phyloP scores from a whole-genome alignment of 1,140 invertebrate genomes.

The Procambarus virginalis region DNA sequence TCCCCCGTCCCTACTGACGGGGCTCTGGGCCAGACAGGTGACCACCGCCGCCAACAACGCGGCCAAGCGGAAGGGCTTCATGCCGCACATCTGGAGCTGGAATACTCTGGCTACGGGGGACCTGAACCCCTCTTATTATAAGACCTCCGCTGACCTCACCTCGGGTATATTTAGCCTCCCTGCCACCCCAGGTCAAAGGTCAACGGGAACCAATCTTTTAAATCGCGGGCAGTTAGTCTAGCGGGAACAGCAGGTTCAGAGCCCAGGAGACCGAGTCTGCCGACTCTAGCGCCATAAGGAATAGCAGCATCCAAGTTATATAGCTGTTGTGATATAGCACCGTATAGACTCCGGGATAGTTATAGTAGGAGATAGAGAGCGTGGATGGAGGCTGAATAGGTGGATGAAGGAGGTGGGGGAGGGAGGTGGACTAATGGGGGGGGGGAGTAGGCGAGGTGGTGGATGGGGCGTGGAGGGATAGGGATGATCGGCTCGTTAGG shows the following conservation, averaged over 20 bases:
- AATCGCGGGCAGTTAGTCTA: neutral
- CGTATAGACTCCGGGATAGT: no score
- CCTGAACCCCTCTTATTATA: neutral
- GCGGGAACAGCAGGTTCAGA: no score
- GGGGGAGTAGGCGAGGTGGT: neutral
- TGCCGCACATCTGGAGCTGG: neutral
- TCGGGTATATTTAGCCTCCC: neutral
- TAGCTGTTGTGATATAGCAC: no score
- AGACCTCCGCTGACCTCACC: slow-evolving; percentile 27
- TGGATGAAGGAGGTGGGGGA: neutral
- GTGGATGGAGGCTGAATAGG: neutral
- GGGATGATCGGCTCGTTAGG: neutral
- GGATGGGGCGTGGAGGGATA: neutral
- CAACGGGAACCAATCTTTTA: neutral
- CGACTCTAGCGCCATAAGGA: no score
- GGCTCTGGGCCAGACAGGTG: neutral
- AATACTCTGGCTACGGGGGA: neutral
- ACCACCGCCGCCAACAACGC: neutral
- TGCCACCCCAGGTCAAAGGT: neutral
- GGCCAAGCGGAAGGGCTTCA: neutral
- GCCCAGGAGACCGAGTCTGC: no score
- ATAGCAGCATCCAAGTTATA: no score
- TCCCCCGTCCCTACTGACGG: slow-evolving; percentile 1
- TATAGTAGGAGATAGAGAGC: no score
- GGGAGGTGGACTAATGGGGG: neutral